A percentile compares a stretch with the other conserved stretches of the same genome.
Conservation (phyloP, 2,113 vertebrate species). For the Anas platyrhynchos region DNA sequence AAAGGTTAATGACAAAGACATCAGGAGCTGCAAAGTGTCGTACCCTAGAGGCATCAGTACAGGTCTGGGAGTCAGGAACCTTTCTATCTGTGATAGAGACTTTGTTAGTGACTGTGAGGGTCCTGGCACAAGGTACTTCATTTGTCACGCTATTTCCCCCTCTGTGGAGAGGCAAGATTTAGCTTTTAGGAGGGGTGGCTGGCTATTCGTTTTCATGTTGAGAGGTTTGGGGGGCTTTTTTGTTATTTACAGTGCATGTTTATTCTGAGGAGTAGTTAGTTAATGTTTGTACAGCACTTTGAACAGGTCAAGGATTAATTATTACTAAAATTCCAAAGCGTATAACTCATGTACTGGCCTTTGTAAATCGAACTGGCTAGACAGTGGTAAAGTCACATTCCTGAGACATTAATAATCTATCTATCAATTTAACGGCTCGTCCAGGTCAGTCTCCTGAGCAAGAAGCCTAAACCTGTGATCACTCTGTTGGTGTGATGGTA, state of each 20-base stretch:
- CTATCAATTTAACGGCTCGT: background rate
- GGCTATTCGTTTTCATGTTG: background rate
- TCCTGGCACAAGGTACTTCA: background rate
- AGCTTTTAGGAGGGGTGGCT: background rate
- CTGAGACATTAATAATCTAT: conserved; percentile 27
- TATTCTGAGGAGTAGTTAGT: conserved; percentile 43
- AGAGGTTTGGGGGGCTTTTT: background rate
- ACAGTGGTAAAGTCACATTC: conserved; percentile 57
- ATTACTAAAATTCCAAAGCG: conserved; percentile 55
- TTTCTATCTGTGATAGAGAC: background rate
- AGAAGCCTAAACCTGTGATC: background rate
- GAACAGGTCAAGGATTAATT: conserved; percentile 56
- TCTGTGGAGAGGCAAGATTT: background rate
- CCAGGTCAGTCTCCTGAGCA: background rate
- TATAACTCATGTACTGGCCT: conserved; percentile 35
- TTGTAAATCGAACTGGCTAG: conserved; percentile 2
- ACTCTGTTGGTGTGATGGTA: background rate
- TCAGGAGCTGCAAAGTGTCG: background rate
- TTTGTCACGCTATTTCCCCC: background rate
- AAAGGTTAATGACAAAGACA: background rate
- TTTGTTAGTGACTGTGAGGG: background rate
- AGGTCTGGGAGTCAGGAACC: background rate
- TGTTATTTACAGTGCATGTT: background rate
- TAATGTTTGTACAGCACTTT: conserved; percentile 55
- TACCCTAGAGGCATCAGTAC: background rate